Evolutionary conservation across 2,888 invertebrate genomes (phyloP).

Genomic region (Drosophila anomalata): DNA sequence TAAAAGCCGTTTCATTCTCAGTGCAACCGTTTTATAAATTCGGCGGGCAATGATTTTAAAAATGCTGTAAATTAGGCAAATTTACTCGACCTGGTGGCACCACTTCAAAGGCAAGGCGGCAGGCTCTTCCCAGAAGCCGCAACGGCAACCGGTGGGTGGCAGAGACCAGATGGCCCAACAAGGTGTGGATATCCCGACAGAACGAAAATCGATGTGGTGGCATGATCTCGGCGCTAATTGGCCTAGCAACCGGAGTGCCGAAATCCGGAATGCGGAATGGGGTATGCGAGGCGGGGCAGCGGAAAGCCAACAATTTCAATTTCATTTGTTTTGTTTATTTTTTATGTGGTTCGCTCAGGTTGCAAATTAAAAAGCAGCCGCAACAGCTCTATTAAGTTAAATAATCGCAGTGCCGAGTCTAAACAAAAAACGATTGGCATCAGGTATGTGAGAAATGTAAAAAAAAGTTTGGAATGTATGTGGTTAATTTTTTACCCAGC

Average conservation of each 20-base stretch:
- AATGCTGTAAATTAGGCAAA: conserved; percentile 45
- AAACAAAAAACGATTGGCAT: conserved; percentile 52
- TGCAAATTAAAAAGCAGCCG: conserved; percentile 59
- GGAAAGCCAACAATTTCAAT: conserved; percentile 37
- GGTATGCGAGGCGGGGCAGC: conserved; percentile 30
- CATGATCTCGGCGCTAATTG: conserved; percentile 19
- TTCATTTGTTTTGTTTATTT: conserved; percentile 61
- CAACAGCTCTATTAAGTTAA: conserved; percentile 36
- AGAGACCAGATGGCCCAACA: conserved; percentile 62
- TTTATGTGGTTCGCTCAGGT: conserved; percentile 66
- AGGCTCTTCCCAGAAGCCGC: conserved; percentile 36
- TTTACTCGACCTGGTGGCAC: conserved; percentile 25
- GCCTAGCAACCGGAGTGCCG: conserved; percentile 30
- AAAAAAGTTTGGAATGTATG: conserved; percentile 15
- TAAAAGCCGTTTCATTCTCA: conserved; percentile 30
- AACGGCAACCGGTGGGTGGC: conserved; percentile 39
- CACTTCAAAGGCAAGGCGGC: conserved; percentile 44
- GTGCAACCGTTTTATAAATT: conserved; percentile 38
- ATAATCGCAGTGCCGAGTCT: conserved; percentile 54
- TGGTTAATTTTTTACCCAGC: not conserved
- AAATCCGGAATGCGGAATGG: conserved; percentile 1
- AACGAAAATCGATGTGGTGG: conserved; percentile 13
- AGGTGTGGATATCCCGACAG: conserved; percentile 31
- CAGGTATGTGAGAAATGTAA: conserved; percentile 52
- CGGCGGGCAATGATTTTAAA: conserved; percentile 25